Conservation (phyloP, 2,888 invertebrate species). For the Colostygia pectinataria region DNA sequence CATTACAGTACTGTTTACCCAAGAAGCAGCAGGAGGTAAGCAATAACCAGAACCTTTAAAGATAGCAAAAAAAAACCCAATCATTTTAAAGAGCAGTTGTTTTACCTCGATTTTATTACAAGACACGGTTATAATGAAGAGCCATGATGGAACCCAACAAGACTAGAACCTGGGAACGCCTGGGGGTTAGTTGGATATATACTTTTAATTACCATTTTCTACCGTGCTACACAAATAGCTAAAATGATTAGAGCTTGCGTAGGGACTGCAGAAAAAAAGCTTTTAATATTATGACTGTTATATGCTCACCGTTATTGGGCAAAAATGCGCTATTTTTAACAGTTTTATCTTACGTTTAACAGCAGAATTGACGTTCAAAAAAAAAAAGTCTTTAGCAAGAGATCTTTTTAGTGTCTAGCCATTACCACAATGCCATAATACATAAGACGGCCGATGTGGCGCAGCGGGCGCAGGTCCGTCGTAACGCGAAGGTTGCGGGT, state of each 20-base stretch:
- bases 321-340: too few relatives aligned
- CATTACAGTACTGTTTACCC: too few relatives aligned
- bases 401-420: too few relatives aligned
- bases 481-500: too few relatives aligned
- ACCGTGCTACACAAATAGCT: slow-evolving; percentile 71
- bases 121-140: slow-evolving; percentile 40
- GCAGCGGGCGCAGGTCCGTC: too few relatives aligned
- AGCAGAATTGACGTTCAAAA: too few relatives aligned
- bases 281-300: not conserved
- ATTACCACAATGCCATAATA: too few relatives aligned
- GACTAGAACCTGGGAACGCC: slow-evolving; percentile 38
- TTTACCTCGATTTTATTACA: slow-evolving; percentile 34
- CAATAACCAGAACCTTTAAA: not conserved
- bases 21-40: too few relatives aligned
- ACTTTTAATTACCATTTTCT: slow-evolving; percentile 75
- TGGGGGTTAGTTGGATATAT: slow-evolving; percentile 56
- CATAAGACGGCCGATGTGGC: too few relatives aligned
- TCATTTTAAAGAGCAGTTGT: not conserved
- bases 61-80: not conserved
- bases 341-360: too few relatives aligned
- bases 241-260: slow-evolving; percentile 67
- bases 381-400: too few relatives aligned
- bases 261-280: slow-evolving; percentile 50
- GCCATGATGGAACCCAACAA: slow-evolving; percentile 24
- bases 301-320: too few relatives aligned